Base-by-base conservation (phyloP, 2,797 vertebrate species). In the Potorous gilbertii region DNA sequence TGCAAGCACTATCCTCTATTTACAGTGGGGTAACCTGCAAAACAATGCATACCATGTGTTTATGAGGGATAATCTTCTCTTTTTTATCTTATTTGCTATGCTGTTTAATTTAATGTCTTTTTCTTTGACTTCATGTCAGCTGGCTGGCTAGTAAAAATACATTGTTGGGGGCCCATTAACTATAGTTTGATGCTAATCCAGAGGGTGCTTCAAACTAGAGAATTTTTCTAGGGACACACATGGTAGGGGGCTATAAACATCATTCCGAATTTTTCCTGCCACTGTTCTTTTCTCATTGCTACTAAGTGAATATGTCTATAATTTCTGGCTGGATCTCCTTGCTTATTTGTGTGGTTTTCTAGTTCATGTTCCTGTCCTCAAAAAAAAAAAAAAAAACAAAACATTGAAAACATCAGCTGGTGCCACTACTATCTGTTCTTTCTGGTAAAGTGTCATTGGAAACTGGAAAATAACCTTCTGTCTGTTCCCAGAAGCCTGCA, bases 401-500 rank as follows among this genome's bases (percentile, higher is more conserved):
- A 11, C 92, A 97, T 87, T 96, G 96, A 97, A 96, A 94, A 94
- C 92, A 2, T 96, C 92, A 59, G 18, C 12, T 94, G 54, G 34
- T 95, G 55, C 96, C 56, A 92, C 0, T 9, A 50, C 3, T 40
- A 97, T 90, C 90, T 66, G 5, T 96, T 97, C 28, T 95, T 95
- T 62, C 54, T 96, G 66, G 52, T 95, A 90, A 31, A 40, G 14
- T 96, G 14, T 66, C 81, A 95, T 13, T 91, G 90, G 93, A 90
- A 95, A 59, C 91, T 96, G 9, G 56, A 74, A 16, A 93, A 54
- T 94, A 55, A 93, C 13, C 2, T 92, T 28, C 59, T 97, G 46
- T 54, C 81, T 96, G 6, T 95, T 96, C 31, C 92, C 0, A 0
- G 40, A 56, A 97, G 74, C 50, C 14, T 95, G 12, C 13, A 91